Evolutionary conservation across 2,797 vertebrate species (phyloP).

Genomic region (Rhinoraja longicauda): DNA sequence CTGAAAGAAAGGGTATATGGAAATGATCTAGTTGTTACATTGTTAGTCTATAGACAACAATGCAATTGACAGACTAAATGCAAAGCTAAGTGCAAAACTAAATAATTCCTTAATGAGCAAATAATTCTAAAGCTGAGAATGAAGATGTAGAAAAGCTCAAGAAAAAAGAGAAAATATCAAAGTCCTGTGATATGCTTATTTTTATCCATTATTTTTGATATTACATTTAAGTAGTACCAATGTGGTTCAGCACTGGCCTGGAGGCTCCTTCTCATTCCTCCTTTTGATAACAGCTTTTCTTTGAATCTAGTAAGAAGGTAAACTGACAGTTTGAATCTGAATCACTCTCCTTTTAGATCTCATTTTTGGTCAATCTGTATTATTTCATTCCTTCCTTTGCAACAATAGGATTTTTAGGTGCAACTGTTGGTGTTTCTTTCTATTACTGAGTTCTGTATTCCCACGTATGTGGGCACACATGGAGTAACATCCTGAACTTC

Average conservation of each 20-base stretch:
- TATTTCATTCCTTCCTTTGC: background rate
- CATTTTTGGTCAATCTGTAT: background rate
- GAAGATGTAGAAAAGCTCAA: background rate
- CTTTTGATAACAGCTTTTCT: background rate
- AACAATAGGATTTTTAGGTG: too few relatives aligned
- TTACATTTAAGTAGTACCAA: background rate
- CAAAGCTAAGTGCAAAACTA: background rate
- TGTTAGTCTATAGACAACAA: background rate
- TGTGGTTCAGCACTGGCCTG: background rate
- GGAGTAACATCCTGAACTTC: too few relatives aligned
- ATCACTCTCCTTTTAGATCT: background rate
- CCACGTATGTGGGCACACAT: too few relatives aligned
- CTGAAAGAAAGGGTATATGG: constrained; percentile 49
- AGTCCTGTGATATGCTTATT: background rate
- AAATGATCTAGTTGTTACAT: background rate
- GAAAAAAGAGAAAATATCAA: background rate
- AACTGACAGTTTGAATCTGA: background rate
- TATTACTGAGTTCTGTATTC: too few relatives aligned
- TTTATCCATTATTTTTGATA: background rate
- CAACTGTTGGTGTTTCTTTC: too few relatives aligned
- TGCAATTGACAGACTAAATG: background rate
- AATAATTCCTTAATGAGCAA: background rate
- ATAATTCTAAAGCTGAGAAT: background rate
- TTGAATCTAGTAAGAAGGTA: background rate
- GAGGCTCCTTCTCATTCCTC: background rate